These are phyloP conservation scores for Diplodus puntazzo DNA, from an alignment of 2,797 vertebrate genomes.

Conservation along the genomic window DNA sequence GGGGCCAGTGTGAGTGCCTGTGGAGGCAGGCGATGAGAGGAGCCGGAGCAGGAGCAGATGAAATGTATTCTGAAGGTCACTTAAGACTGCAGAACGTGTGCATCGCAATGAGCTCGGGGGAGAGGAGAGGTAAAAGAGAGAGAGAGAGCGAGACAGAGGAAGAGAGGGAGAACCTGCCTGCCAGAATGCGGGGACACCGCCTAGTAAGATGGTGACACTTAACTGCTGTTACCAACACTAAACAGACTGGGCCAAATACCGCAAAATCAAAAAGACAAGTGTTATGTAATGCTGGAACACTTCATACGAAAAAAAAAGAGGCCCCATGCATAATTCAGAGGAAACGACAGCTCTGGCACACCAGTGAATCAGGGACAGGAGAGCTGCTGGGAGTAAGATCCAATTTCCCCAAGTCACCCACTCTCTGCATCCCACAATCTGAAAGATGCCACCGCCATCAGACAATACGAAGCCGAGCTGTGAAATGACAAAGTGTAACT, in stretches of 20 bases:
- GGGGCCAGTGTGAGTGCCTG: slow-evolving; percentile 3
- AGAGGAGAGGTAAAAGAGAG: slow-evolving; percentile 46
- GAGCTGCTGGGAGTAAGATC: slow-evolving; percentile 60
- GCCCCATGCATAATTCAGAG: slow-evolving; percentile 77
- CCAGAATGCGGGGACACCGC: slow-evolving; percentile 40
- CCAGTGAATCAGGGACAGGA: slow-evolving; percentile 66
- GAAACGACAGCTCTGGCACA: slow-evolving; percentile 59
- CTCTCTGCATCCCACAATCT: slow-evolving; percentile 28
- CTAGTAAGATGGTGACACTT: slow-evolving; percentile 40
- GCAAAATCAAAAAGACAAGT: slow-evolving; percentile 60
- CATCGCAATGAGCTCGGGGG: slow-evolving; percentile 68
- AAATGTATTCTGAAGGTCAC: slow-evolving; percentile 84
- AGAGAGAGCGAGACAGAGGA: background rate
- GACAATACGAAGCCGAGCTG: slow-evolving; percentile 37
- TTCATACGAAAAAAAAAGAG: slow-evolving; percentile 30
- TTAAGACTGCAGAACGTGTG: slow-evolving; percentile 73
- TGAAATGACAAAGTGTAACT: slow-evolving; percentile 29
- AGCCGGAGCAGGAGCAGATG: slow-evolving; percentile 50
- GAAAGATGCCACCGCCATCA: slow-evolving; percentile 33
- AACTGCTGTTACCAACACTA: slow-evolving; percentile 30
- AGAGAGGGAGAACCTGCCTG: slow-evolving; percentile 13
- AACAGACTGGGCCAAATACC: slow-evolving; percentile 34
- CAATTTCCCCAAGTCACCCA: slow-evolving; percentile 68
- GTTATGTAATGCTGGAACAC: slow-evolving; percentile 55
- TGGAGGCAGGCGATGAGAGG: slow-evolving; percentile 35